These are phyloP conservation scores for Chrysolina haemoptera DNA, from an alignment of 2,888 invertebrate genomes.

Conservation along the genomic window DNA sequence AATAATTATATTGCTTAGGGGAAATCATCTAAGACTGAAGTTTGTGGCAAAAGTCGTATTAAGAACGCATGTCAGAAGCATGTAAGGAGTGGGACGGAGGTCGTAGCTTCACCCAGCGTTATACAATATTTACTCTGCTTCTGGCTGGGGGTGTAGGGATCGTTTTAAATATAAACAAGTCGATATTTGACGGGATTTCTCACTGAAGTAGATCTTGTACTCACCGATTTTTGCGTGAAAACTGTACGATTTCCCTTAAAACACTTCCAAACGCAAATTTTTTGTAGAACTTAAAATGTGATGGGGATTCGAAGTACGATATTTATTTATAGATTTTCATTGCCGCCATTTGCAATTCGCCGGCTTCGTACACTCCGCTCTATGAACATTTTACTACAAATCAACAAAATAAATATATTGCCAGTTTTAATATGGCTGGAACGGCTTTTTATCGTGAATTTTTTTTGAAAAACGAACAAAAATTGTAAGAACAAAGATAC, in stretches of 20 bases:
- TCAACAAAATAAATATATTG: slow-evolving; percentile 46
- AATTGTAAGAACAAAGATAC: slow-evolving; percentile 29
- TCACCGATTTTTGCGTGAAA: slow-evolving; percentile 57
- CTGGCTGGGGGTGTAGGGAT: slow-evolving; percentile 66
- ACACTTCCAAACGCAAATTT: slow-evolving; percentile 55
- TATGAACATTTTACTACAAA: slow-evolving; percentile 51
- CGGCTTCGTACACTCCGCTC: slow-evolving; percentile 64
- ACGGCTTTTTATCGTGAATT: slow-evolving; percentile 38
- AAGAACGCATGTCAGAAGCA: slow-evolving; percentile 63
- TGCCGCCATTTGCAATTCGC: slow-evolving; percentile 68
- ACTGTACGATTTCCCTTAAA: slow-evolving; percentile 47
- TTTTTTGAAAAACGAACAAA: slow-evolving; percentile 42
- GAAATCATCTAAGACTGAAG: slow-evolving; percentile 64
- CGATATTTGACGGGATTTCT: slow-evolving; percentile 46
- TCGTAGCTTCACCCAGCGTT: slow-evolving; percentile 58
- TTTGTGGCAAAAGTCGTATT: slow-evolving; percentile 60
- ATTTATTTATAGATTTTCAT: slow-evolving; percentile 67
- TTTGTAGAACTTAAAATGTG: slow-evolving; percentile 58
- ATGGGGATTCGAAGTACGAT: slow-evolving; percentile 66
- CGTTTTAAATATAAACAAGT: slow-evolving; percentile 64
- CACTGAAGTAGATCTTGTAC: slow-evolving; percentile 46
- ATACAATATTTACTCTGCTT: slow-evolving; percentile 66
- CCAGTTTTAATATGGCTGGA: slow-evolving; percentile 46
- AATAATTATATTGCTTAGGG: slow-evolving; percentile 69
- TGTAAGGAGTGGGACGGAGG: slow-evolving; percentile 62